Evolutionary conservation across 2,888 invertebrate species (phyloP), one percentile per base, ranked within the genome.

Genomic region (Dermolepida albohirtum): DNA sequence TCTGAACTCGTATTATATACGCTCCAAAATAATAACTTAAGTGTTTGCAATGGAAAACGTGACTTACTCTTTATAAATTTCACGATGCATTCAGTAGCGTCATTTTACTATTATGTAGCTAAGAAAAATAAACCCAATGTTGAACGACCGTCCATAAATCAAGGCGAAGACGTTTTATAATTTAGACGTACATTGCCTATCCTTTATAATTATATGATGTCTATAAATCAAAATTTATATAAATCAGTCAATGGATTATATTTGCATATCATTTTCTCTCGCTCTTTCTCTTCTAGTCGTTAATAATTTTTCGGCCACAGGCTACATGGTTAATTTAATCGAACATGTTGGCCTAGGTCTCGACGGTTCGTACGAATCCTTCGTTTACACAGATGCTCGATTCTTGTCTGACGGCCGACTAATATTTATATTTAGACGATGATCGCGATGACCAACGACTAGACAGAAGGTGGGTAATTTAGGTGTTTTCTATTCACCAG

Each of bases 191-290:
- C 47, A 62, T 62, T 47, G 47, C 59, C 59, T 62, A 62, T 62
- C 47, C 47, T 47, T 62, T 62, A 62, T 65, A 65, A 65, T 65
- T 54, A 65, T 54, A 54, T 14, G 47, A 43, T n/a, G 47, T 17
- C 64, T 39, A 65, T 65, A 65, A 65, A 65, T 65, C 64, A 65
- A 65, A 65, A 27, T 54, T 65, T 44, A 54, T 65, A 65, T 65
- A 65, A 65, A 65, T 65, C 64, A 65, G 64, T 65, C 52, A 54
- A 29, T 34, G 54, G 44, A 65, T 65, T 54, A 34, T 10, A 34
- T 34, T 34, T 65, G 64, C 64, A 65, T 65, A 54, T 54, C 64
- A 54, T n/a, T 34, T 7, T 34, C 34, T 34, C 34, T 6, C 6
- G 6, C 54, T 44, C 27, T 49, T 22, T 22, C 4, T 4, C 22